phyloP scores from a whole-genome alignment of 2,888 invertebrate species.

The Cheilosia vernalis region DNA sequence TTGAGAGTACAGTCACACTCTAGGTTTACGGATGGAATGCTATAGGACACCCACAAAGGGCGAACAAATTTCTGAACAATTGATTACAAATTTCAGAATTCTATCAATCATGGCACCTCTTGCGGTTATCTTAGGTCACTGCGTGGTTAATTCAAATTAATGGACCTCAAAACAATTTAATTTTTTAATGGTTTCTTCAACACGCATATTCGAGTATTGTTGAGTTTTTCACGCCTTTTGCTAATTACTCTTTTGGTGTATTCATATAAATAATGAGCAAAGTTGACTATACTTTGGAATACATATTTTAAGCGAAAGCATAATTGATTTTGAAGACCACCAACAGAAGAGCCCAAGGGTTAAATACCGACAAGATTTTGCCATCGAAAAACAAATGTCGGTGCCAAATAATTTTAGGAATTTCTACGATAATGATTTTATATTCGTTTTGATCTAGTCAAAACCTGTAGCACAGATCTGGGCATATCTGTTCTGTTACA shows the following conservation, averaged over 20 bases:
- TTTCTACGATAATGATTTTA: too few relatives aligned
- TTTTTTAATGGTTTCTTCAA: not conserved
- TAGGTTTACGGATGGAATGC: not conserved
- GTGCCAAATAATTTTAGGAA: too few relatives aligned
- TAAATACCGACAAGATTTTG: too few relatives aligned
- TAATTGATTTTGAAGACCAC: too few relatives aligned
- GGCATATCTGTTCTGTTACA: too few relatives aligned
- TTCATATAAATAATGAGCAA: not conserved
- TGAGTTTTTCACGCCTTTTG: not conserved
- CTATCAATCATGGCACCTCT: slow-evolving; percentile 39
- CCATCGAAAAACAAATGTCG: too few relatives aligned
- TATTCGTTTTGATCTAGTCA: too few relatives aligned
- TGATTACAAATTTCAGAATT: slow-evolving; percentile 41
- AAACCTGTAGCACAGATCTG: too few relatives aligned
- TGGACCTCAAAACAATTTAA: not conserved
- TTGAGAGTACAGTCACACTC: not conserved
- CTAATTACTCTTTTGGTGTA: not conserved
- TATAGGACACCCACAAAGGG: slow-evolving; percentile 41
- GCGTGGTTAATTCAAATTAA: slow-evolving; percentile 36
- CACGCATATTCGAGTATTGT: not conserved
- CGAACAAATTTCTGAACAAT: slow-evolving; percentile 46
- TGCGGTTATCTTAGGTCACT: slow-evolving; percentile 6
- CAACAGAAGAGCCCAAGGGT: too few relatives aligned
- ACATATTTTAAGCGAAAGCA: too few relatives aligned
- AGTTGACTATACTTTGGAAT: too few relatives aligned